These are phyloP conservation scores for Virgularia gustaviana DNA, from an alignment of 92 coral and sea anemone species.

Conservation along the genomic window DNA sequence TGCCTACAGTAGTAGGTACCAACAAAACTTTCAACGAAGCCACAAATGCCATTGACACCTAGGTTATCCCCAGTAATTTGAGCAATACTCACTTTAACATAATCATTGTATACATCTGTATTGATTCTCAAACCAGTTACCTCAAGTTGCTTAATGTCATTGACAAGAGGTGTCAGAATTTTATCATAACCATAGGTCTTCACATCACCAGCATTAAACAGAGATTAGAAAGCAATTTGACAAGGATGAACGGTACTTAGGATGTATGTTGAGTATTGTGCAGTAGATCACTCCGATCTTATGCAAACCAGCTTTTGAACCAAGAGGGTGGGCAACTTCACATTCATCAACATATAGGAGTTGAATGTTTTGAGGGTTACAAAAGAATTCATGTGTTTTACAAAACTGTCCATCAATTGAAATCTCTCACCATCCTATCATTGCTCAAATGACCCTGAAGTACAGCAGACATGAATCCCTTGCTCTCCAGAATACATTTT, in stretches of 20 bases:
- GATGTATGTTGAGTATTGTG: slow-evolving; percentile 14
- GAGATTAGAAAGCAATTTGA: not conserved
- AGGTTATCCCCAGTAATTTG: slow-evolving; percentile 23
- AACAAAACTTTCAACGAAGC: slow-evolving; percentile 16
- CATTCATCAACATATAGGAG: slow-evolving; percentile 20
- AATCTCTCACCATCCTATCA: slow-evolving; percentile 5
- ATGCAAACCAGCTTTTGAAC: slow-evolving; percentile 17
- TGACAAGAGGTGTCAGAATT: not conserved
- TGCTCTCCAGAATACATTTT: not conserved
- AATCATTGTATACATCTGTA: not conserved
- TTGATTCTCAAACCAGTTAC: not conserved
- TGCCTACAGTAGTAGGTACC: not conserved
- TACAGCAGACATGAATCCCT: not conserved
- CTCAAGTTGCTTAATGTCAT: not conserved
- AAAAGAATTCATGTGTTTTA: slow-evolving; percentile 6
- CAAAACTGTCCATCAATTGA: slow-evolving; percentile 15
- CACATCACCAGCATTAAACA: not conserved
- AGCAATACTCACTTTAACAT: slow-evolving; percentile 5
- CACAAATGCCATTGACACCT: slow-evolving; percentile 8
- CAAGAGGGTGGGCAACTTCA: slow-evolving; percentile 12
- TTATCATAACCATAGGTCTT: slow-evolving; percentile 8
- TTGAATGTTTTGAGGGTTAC: not conserved
- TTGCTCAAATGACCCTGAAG: not conserved
- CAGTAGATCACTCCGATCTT: slow-evolving; percentile 15
- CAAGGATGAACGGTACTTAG: not conserved